Conservation (phyloP, 2,888 invertebrate genomes). For the Adela reaumurella region DNA sequence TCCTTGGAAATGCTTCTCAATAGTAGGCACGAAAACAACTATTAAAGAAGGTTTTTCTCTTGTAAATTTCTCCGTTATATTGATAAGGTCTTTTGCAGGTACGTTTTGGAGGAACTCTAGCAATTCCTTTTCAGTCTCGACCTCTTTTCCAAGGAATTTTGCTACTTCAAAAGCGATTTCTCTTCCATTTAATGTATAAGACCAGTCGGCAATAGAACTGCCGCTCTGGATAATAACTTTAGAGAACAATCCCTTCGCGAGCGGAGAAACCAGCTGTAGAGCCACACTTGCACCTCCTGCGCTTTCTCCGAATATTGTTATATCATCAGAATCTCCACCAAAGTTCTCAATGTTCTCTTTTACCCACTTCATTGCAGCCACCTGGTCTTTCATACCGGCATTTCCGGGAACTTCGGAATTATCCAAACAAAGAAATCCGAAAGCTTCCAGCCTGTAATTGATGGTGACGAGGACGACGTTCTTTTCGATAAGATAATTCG, state of each 20-base stretch:
- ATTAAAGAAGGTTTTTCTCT: too few relatives aligned
- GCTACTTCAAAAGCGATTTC: constrained; percentile 26
- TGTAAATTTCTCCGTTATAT: not conserved
- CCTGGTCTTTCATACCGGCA: constrained; percentile 1
- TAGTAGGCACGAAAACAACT: too few relatives aligned
- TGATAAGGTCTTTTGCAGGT: not conserved
- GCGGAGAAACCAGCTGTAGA: not conserved
- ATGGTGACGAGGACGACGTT: constrained; percentile 1
- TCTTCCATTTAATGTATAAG: constrained; percentile 9
- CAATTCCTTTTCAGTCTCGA: not conserved
- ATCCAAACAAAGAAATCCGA: constrained; percentile 4
- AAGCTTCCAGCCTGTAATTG: too few relatives aligned
- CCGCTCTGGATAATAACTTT: constrained; percentile 1
- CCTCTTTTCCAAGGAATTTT: not conserved
- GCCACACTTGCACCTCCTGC: not conserved
- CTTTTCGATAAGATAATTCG: not conserved
- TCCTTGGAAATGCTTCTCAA: too few relatives aligned
- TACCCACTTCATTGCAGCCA: too few relatives aligned
- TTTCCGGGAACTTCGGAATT: constrained; percentile 1
- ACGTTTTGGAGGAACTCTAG: not conserved
- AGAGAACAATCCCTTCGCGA: not conserved
- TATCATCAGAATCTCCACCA: constrained; percentile 2
- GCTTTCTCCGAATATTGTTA: constrained; percentile 2
- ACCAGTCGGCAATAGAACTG: not conserved
- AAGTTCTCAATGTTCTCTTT: too few relatives aligned